These are phyloP conservation scores for Beroe forskalii DNA, from an alignment of 37 sponge, comb jelly and placozoan species.

Conservation along the genomic window DNA sequence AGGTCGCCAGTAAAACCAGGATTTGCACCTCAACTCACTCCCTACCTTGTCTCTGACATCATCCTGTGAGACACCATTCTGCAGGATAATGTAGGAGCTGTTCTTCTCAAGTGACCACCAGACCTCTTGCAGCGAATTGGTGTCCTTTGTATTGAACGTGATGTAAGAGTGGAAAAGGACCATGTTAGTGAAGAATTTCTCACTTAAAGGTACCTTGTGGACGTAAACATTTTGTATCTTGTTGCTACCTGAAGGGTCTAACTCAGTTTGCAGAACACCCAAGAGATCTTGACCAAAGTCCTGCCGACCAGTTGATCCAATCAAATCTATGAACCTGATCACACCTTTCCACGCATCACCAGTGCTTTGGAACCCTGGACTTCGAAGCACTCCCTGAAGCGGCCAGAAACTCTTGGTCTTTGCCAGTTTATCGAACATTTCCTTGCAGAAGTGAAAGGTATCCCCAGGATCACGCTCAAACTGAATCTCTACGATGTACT, in stretches of 20 bases:
- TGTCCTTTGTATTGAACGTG: background rate
- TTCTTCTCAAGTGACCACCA: slow-evolving; percentile 35
- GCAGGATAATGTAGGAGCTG: background rate
- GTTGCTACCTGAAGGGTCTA: background rate
- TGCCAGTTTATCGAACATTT: background rate
- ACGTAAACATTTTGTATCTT: background rate
- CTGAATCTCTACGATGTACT: too few relatives aligned
- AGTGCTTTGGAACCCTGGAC: background rate
- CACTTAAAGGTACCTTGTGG: slow-evolving; percentile 3
- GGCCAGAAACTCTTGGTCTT: background rate
- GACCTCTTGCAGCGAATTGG: too few relatives aligned
- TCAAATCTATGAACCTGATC: background rate
- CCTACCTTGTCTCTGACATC: background rate
- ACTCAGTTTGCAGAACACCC: background rate
- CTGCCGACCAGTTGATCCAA: background rate
- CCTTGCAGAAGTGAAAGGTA: too few relatives aligned
- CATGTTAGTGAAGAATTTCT: slow-evolving; percentile 24
- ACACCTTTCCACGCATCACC: background rate
- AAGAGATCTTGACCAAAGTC: background rate
- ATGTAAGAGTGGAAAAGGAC: background rate
- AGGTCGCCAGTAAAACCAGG: slow-evolving; percentile 4
- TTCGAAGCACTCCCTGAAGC: background rate
- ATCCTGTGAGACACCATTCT: background rate
- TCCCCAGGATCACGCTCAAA: too few relatives aligned
- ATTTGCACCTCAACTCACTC: background rate